A percentile compares a stretch with the other conserved stretches of the same genome.
Conservation (phyloP, 1,140 invertebrate species). For the Gerris buenoi region DNA sequence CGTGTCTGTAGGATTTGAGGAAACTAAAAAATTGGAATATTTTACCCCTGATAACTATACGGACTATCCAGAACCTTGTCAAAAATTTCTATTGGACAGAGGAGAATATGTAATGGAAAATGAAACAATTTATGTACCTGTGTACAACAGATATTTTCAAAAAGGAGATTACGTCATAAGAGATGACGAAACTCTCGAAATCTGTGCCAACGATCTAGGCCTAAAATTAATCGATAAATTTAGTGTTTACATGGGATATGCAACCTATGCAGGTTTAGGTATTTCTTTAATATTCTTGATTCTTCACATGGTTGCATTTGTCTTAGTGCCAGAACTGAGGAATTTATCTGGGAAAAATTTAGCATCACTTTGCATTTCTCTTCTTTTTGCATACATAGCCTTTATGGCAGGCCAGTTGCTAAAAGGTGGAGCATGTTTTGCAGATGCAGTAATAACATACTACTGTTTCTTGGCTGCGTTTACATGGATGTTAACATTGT, state of each 20-base stretch:
- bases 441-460: conserved; percentile 33
- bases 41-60: background rate
- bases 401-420: conserved; percentile 32
- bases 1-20: background rate
- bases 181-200: conserved; percentile 17
- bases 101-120: conserved; percentile 6
- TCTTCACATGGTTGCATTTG: conserved; percentile 33
- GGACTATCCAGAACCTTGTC: background rate
- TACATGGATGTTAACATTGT: conserved; percentile 44
- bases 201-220: conserved; percentile 23
- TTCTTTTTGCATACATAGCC: conserved; percentile 32
- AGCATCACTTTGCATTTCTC: conserved; percentile 31
- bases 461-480: conserved; percentile 40
- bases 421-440: conserved; percentile 24
- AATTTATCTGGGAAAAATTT: conserved; percentile 39
- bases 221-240: conserved; percentile 29
- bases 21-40: background rate
- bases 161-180: conserved; percentile 18
- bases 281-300: conserved; percentile 35
- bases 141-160: conserved; percentile 28
- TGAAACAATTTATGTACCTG: conserved; percentile 27
- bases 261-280: conserved; percentile 32
- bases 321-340: conserved; percentile 32
- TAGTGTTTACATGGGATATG: conserved; percentile 30
- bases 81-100: conserved; percentile 11